Conservation (phyloP, 53 echinoderm and acorn worm species). For the Holothuria scabra region DNA sequence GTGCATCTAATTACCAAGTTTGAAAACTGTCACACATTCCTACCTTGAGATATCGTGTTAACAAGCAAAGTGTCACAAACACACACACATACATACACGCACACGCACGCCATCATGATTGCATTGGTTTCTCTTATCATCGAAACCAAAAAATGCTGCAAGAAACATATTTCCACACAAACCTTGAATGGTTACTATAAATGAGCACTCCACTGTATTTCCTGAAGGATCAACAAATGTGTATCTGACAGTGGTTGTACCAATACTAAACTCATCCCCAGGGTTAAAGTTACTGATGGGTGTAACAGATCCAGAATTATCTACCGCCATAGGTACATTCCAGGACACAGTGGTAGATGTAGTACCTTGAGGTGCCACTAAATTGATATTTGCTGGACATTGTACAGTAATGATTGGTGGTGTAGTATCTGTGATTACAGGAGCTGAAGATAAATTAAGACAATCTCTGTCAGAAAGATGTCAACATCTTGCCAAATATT, state of each 20-base stretch:
- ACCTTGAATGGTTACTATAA: constrained; percentile 69
- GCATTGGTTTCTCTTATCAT: no score
- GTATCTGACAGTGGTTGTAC: constrained; percentile 59
- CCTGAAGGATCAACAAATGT: constrained; percentile 67
- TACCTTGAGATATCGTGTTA: no score
- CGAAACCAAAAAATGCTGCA: no score
- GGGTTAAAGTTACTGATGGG: constrained; percentile 27
- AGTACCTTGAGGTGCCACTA: constrained; percentile 49
- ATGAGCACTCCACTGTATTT: constrained; percentile 59
- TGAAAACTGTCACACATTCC: no score
- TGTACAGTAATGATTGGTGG: constrained; percentile 68
- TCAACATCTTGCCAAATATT: no score
- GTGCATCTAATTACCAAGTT: no score
- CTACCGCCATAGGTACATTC: constrained; percentile 61
- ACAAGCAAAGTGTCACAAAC: no score
- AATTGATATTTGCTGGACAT: constrained; percentile 43
- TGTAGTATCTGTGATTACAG: constrained; percentile 40
- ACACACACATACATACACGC: no score
- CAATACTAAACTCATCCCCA: constrained; percentile 53
- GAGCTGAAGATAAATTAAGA: background rate
- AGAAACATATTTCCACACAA: background rate
- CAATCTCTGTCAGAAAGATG: no score
- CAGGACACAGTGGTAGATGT: constrained; percentile 37
- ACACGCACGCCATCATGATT: no score
- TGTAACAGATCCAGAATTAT: constrained; percentile 51